phyloP scores from a whole-genome alignment of 1,140 invertebrate genomes.

The Antheraea mylitta region DNA sequence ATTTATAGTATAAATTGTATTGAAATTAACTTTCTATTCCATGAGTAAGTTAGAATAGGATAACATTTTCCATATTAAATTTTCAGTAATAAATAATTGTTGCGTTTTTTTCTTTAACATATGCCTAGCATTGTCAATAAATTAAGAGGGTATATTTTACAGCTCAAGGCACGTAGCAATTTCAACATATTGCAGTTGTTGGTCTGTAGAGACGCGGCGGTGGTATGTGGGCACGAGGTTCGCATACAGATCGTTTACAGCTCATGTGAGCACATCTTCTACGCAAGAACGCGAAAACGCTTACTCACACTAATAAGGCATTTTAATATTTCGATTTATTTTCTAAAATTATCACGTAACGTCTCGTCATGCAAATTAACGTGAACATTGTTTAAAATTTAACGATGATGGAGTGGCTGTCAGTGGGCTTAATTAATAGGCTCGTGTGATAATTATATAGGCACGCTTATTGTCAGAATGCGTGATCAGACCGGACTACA shows the following conservation, averaged over 20 bases:
- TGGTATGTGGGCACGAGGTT: conserved; percentile 30
- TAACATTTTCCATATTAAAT: no score
- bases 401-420: conserved; percentile 11
- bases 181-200: conserved; percentile 56
- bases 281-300: neutral
- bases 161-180: conserved; percentile 42
- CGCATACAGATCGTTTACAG: conserved; percentile 45
- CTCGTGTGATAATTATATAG: conserved; percentile 10
- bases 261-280: conserved; percentile 6
- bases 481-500: neutral
- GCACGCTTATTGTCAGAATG: neutral
- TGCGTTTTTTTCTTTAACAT: neutral
- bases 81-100: no score
- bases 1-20: no score
- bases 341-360: neutral
- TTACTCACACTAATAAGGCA: conserved; percentile 18
- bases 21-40: no score
- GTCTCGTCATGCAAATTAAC: neutral
- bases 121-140: neutral
- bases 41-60: no score
- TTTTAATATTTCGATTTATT: conserved; percentile 7
- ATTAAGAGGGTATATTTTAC: conserved; percentile 10
- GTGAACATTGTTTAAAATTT: neutral
- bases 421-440: conserved; percentile 9
- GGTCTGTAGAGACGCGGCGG: conserved; percentile 30